Percentiles rank a stretch among this genome's conserved stretches.
Evolutionary conservation across 2,888 invertebrate species (phyloP).

Genomic region (Allophyes oxyacanthae): DNA sequence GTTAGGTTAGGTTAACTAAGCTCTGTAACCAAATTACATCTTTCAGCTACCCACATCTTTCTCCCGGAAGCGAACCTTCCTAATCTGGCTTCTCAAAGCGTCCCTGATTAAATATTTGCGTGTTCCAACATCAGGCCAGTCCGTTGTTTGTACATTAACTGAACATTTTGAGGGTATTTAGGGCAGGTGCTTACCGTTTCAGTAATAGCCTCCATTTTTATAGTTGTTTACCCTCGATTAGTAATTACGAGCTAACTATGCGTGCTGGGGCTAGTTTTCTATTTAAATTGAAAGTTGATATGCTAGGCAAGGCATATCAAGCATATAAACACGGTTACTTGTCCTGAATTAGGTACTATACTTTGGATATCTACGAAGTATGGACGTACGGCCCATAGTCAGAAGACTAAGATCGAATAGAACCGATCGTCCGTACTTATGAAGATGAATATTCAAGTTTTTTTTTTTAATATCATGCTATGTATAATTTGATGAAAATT

Average conservation of each 20-base stretch:
- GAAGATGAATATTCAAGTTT: no score
- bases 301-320: no score
- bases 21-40: not conserved
- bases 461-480: no score
- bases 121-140: conserved; percentile 51
- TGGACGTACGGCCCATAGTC: no score
- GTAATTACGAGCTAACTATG: conserved; percentile 3
- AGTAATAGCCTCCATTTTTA: conserved; percentile 29
- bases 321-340: not conserved
- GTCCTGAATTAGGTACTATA: no score
- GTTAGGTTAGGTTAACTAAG: no score
- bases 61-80: conserved; percentile 5
- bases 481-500: no score
- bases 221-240: conserved; percentile 26
- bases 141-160: conserved; percentile 37
- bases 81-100: conserved; percentile 15
- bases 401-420: no score
- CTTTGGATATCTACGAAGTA: no score
- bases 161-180: conserved; percentile 36
- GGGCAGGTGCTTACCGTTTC: conserved; percentile 39
- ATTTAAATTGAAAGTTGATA: conserved; percentile 1
- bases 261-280: conserved; percentile 1
- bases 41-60: not conserved
- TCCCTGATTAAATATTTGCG: conserved; percentile 73
- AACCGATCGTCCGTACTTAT: no score